These are phyloP conservation scores for Prietella phreatophila DNA, from an alignment of 2,113 vertebrate species.

Conservation along the genomic window DNA sequence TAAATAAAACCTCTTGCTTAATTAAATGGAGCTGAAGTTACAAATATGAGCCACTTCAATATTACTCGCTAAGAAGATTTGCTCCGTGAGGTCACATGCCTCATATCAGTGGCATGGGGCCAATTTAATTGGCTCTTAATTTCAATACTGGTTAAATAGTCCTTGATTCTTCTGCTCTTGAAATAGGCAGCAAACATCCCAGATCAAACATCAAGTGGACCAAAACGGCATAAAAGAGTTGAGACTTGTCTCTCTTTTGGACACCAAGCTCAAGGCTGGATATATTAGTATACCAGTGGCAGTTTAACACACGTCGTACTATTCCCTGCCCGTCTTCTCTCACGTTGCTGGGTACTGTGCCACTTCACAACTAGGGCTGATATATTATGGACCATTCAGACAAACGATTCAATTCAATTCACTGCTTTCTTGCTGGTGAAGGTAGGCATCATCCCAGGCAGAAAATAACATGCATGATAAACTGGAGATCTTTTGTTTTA, in stretches of 20 bases:
- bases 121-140: not conserved
- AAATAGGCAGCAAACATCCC: not conserved
- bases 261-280: not conserved
- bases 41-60: not conserved
- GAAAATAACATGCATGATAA: not conserved
- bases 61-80: not conserved
- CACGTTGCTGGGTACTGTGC: not conserved
- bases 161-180: not conserved
- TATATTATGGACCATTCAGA: not conserved
- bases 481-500: not conserved
- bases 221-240: not conserved
- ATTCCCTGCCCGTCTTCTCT: not conserved
- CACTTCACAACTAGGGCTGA: not conserved
- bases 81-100: not conserved
- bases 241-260: not conserved
- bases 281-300: not conserved
- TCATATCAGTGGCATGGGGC: not conserved
- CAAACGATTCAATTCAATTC: not conserved
- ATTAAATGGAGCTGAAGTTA: constrained; percentile 3
- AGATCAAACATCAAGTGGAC: not conserved
- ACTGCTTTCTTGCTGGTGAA: not conserved
- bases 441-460: not conserved
- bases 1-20: not conserved
- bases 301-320: not conserved
- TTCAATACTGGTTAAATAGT: not conserved